Conservation (phyloP, 2,888 invertebrate species). For the Cantharis rustica region DNA sequence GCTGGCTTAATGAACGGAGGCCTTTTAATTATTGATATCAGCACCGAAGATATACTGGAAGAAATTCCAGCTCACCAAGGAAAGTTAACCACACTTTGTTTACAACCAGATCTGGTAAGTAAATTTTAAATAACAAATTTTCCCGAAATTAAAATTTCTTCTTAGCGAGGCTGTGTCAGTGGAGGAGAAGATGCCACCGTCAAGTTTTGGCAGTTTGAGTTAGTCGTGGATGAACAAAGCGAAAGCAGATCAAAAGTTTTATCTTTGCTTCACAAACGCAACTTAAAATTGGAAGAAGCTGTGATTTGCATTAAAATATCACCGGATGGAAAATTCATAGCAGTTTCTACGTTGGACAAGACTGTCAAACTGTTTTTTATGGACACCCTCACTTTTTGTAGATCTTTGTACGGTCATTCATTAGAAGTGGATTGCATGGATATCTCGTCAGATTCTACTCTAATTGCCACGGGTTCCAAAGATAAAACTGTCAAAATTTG, state of each 20-base stretch:
- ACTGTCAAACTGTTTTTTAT: constrained; percentile 95
- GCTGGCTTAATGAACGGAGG: constrained; percentile 85
- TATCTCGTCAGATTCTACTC: constrained; percentile 83
- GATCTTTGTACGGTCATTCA: constrained; percentile 95
- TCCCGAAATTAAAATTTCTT: constrained; percentile 32
- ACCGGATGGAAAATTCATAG: constrained; percentile 85
- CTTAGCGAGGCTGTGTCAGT: constrained; percentile 77
- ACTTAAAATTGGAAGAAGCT: constrained; percentile 85
- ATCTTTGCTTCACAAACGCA: constrained; percentile 78
- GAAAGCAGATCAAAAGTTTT: constrained; percentile 71
- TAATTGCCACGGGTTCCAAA: constrained; percentile 93
- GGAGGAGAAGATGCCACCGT: constrained; percentile 90
- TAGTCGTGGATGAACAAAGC: constrained; percentile 70
- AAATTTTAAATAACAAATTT: neutral
- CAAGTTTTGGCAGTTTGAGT: constrained; percentile 93
- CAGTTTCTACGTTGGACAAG: constrained; percentile 87
- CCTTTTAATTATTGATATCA: constrained; percentile 83
- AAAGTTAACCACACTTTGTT: constrained; percentile 77
- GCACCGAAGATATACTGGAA: constrained; percentile 80
- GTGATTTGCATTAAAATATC: constrained; percentile 83
- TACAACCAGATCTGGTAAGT: constrained; percentile 78
- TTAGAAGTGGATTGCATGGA: constrained; percentile 92
- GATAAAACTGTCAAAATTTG: constrained; percentile 97
- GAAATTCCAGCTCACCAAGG: constrained; percentile 77
- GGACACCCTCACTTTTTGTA: constrained; percentile 93